Evolutionary conservation across 2,113 vertebrate genomes (phyloP).

Genomic region (Calonectris borealis): DNA sequence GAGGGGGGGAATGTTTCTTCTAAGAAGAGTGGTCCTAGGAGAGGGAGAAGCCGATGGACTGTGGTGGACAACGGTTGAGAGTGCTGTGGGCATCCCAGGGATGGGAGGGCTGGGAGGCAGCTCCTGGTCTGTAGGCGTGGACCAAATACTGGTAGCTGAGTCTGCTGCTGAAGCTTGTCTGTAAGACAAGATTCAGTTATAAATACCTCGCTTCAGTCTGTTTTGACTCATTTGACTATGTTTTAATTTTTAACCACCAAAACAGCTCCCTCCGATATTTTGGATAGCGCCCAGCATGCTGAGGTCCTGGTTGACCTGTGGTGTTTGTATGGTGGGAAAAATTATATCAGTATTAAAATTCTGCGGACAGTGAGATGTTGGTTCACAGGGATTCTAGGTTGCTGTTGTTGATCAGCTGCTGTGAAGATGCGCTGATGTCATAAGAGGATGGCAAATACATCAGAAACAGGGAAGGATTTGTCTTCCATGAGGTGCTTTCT

Average conservation of each 20-base stretch:
- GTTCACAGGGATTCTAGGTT: neutral
- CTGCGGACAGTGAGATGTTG: accelerated
- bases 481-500: neutral
- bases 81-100: neutral
- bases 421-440: neutral
- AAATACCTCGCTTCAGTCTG: neutral
- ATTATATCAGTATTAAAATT: neutral
- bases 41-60: neutral
- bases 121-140: neutral
- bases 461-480: neutral
- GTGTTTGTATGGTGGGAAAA: accelerated
- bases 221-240: neutral
- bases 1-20: too few relatives aligned
- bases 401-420: neutral
- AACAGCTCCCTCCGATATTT: neutral
- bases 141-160: neutral
- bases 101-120: neutral
- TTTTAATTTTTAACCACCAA: neutral
- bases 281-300: accelerated
- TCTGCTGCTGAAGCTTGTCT: neutral
- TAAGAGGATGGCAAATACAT: neutral
- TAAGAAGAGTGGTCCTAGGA: accelerated
- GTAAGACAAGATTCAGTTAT: neutral
- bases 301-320: neutral
- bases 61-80: neutral